Base-by-base conservation (phyloP, 2,888 invertebrate species). In the Agrilus mali region DNA sequence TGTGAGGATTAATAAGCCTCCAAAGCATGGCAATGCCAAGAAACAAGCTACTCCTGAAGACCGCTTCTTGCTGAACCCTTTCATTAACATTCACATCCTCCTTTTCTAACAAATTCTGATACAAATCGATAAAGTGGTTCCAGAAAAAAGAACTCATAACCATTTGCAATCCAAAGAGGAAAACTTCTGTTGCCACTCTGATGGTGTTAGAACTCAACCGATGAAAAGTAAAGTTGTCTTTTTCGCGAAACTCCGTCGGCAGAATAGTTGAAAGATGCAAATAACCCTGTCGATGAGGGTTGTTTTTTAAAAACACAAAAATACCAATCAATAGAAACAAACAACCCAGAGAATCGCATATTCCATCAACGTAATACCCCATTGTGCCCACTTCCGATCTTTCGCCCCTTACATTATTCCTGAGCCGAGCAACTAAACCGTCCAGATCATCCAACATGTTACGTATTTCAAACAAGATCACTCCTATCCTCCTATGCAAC, bases 381-480 rank as follows among this genome's bases (percentile, higher is more conserved):
- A 79, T 59, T 0, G 82, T 79, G 0, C 86, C 86, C n/a, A 87
- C 80, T 59, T 86, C 84, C 0, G 86, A 86, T 17, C 78, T 71
- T 61, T 86, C 86, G 0, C 86, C 86, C 47, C 77, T 74, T 22
- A 86, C 77, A 58, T 86, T 75, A 55, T 80, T 80, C 43, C 83
- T 74, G 20, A 77, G 78, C 46, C 90, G 75, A 1, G 88, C 89
- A 3, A 92, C 84, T 57, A 86, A 84, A 0, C 92, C 92, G 57
- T 92, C 92, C 47, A 92, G 65, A 56, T 87, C 86, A 57, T 92
- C 92, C 41, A 90, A 63, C 67, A 86, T 87, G 50, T 86, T 85
- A 51, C 90, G 72, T 33, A 88, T 64, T 66, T 87, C 82, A 60
- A 87, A 90, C 15, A 90, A 60, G 2, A 86, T 64, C 0, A 88